A percentile compares a stretch with the other conserved stretches of the same genome.
Conservation (phyloP, 2,113 vertebrate genomes). For the Chaenocephalus aceratus region DNA sequence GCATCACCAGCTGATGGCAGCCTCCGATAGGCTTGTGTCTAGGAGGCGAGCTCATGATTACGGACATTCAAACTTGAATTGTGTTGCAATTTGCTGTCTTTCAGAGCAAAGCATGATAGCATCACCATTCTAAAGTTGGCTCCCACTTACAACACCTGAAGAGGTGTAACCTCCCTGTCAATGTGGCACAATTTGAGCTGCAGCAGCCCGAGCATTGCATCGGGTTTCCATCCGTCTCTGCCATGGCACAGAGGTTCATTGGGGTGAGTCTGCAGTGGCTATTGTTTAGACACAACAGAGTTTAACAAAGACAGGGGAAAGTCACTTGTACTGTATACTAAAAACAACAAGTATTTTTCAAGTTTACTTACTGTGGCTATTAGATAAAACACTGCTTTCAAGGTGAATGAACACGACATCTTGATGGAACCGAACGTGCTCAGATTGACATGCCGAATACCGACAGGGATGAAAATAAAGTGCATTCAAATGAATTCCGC, state of each 20-base stretch:
- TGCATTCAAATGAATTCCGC: conserved; percentile 71
- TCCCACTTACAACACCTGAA: conserved; percentile 18
- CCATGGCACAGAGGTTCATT: conserved; percentile 1
- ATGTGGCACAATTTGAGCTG: conserved; percentile 11
- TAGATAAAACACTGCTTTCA: conserved; percentile 61
- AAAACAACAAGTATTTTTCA: conserved; percentile 13
- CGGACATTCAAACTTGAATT: conserved; percentile 49
- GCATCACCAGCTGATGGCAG: conserved; percentile 22
- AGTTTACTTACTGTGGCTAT: conserved; percentile 47
- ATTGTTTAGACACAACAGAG: conserved; percentile 25
- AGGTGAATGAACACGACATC: conserved; percentile 63
- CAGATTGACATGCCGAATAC: conserved; percentile 58
- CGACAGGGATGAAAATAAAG: conserved; percentile 57
- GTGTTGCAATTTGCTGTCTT: conserved; percentile 55
- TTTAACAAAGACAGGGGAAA: conserved; percentile 43
- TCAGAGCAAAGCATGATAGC: conserved; percentile 39
- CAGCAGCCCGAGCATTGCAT: background rate
- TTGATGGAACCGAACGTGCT: conserved; percentile 49
- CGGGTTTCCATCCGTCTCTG: conserved; percentile 35
- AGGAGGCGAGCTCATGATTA: conserved; percentile 41
- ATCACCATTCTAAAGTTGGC: conserved; percentile 29
- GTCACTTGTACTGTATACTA: background rate
- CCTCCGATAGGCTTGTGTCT: conserved; percentile 63
- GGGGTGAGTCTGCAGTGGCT: conserved; percentile 17
- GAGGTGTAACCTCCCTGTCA: conserved; percentile 55